A percentile compares a stretch with the other conserved stretches of the same genome.
phyloP scores from a whole-genome alignment of 2,797 vertebrate genomes.

The Choloepus didactylus region DNA sequence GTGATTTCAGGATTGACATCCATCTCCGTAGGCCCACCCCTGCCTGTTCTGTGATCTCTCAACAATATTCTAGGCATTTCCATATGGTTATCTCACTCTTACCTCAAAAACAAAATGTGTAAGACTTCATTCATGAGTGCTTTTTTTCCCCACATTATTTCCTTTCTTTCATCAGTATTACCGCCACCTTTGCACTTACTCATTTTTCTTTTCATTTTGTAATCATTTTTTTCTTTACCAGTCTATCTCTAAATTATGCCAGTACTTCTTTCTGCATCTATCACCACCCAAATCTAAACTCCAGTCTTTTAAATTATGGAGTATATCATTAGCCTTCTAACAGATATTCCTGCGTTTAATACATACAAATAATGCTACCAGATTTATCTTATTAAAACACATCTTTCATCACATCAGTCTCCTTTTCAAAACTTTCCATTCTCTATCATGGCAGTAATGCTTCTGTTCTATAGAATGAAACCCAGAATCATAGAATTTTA shows the following conservation, averaged over 20 bases:
- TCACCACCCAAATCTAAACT: neutral
- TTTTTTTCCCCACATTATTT: neutral
- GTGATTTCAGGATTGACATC: neutral
- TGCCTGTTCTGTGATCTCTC: neutral
- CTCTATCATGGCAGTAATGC: neutral
- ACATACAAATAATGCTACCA: neutral
- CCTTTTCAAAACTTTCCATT: conserved; percentile 1
- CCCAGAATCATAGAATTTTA: neutral
- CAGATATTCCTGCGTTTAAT: neutral
- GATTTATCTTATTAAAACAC: neutral
- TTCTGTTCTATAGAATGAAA: neutral
- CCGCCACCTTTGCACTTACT: neutral
- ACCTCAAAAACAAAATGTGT: neutral
- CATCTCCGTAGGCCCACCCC: neutral
- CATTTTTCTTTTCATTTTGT: neutral
- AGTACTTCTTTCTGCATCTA: conserved; percentile 29
- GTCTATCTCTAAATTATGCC: conserved; percentile 11
- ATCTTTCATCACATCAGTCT: neutral
- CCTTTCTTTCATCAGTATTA: neutral
- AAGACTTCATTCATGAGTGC: neutral
- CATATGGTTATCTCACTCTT: neutral
- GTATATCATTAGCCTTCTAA: conserved; percentile 15
- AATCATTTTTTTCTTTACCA: conserved; percentile 34
- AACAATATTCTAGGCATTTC: neutral
- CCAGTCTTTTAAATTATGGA: neutral